These are phyloP conservation scores for Chelon auratus DNA, from an alignment of 2,797 vertebrate genomes.

Conservation along the genomic window DNA sequence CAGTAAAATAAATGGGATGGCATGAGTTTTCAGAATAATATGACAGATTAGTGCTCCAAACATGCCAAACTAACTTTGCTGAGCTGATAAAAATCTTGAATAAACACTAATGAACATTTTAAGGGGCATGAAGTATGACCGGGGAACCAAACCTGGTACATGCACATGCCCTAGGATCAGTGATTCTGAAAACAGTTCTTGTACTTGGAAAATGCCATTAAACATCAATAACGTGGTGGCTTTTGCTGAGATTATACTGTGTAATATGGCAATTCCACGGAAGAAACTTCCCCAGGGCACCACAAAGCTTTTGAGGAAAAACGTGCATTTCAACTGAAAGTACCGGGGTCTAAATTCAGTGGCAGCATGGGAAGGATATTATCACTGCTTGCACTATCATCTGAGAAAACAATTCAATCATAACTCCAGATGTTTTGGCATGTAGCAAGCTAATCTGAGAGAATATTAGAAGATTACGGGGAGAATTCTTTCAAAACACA, in stretches of 20 bases:
- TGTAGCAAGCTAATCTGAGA: neutral
- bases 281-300: neutral
- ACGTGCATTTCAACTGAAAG: neutral
- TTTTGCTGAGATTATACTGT: neutral
- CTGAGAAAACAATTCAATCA: neutral
- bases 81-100: neutral
- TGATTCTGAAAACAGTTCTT: neutral
- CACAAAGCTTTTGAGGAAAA: neutral
- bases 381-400: neutral
- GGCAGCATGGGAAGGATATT: neutral
- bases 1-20: neutral
- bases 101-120: neutral
- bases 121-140: neutral
- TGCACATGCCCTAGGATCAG: too few species aligned
- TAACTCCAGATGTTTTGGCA: neutral
- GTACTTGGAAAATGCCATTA: neutral
- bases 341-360: neutral
- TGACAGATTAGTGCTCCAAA: neutral
- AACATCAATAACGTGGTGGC: neutral
- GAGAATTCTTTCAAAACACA: conserved; percentile 4
- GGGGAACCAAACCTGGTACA: neutral
- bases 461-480: conserved; percentile 1
- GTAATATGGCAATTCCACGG: neutral
- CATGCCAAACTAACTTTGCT: conserved; percentile 2
- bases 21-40: neutral